Evolutionary conservation across 1,140 invertebrate genomes (phyloP).

Genomic region (Penaeus japonicus): DNA sequence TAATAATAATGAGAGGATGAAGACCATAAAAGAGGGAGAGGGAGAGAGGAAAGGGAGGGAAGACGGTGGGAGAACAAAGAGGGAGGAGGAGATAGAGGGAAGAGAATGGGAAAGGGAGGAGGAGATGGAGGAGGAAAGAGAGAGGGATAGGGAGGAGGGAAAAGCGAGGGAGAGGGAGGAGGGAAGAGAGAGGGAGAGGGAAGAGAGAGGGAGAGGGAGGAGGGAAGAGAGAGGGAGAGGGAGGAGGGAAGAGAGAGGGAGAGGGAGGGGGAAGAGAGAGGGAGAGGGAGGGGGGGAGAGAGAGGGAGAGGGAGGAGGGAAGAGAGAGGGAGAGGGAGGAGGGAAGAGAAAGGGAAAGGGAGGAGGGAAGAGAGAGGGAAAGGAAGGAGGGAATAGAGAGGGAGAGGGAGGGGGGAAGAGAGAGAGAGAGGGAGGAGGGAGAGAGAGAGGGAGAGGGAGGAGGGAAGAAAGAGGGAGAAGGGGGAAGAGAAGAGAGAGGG

Average conservation of each 20-base stretch:
- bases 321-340: not conserved
- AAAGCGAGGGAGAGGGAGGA: not conserved
- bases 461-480: not conserved
- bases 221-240: not conserved
- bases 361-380: not conserved
- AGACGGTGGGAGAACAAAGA: too few species aligned
- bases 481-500: too few species aligned
- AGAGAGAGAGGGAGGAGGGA: not conserved
- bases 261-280: not conserved
- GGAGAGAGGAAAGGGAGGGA: too few species aligned
- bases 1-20: too few species aligned
- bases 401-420: too few species aligned
- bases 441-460: not conserved
- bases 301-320: not conserved
- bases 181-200: not conserved
- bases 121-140: not conserved
- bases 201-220: constrained; percentile 10
- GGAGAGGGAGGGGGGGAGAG: too few species aligned
- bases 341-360: too few species aligned
- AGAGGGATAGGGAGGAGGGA: not conserved
- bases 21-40: too few species aligned
- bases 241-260: not conserved
- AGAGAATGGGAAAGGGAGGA: not conserved
- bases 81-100: too few species aligned
- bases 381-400: too few species aligned